Evolutionary conservation across 2,888 invertebrate genomes (phyloP).

Genomic region (Harpalus rubripes): DNA sequence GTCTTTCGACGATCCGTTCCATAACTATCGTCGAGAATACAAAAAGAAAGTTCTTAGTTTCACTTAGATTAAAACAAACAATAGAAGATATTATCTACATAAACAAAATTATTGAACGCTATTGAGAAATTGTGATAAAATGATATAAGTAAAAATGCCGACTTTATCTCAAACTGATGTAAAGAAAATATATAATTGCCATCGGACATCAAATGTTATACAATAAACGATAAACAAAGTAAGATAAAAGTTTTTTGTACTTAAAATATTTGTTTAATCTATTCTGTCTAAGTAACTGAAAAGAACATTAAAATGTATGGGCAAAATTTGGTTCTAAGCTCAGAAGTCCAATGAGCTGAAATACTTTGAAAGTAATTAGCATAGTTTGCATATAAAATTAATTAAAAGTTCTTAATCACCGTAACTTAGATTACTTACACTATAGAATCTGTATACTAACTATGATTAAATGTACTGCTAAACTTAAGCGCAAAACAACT

Average conservation of each 20-base stretch:
- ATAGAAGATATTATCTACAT: not conserved
- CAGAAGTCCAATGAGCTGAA: slow-evolving; percentile 46
- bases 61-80: slow-evolving; percentile 11
- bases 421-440: slow-evolving; percentile 62
- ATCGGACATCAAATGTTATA: not conserved
- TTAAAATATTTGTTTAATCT: slow-evolving; percentile 42
- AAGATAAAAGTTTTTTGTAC: slow-evolving; percentile 16
- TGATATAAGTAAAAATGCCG: not conserved
- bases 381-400: slow-evolving; percentile 63
- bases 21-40: too few species aligned
- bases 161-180: not conserved
- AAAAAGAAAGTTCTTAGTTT: not conserved
- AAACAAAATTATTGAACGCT: not conserved
- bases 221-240: not conserved
- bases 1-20: too few species aligned
- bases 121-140: slow-evolving; percentile 15
- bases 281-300: slow-evolving; percentile 10
- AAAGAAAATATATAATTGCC: not conserved
- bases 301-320: slow-evolving; percentile 49
- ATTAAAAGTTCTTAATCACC: slow-evolving; percentile 64
- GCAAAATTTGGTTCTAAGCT: slow-evolving; percentile 29
- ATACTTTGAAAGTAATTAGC: slow-evolving; percentile 60
- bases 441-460: slow-evolving; percentile 51
- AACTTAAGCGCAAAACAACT: slow-evolving; percentile 32
- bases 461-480: slow-evolving; percentile 49